A percentile compares a stretch with the other conserved stretches of the same genome.
Evolutionary conservation across 2,113 vertebrate species (phyloP).

Genomic region (Leucopsar rothschildi): DNA sequence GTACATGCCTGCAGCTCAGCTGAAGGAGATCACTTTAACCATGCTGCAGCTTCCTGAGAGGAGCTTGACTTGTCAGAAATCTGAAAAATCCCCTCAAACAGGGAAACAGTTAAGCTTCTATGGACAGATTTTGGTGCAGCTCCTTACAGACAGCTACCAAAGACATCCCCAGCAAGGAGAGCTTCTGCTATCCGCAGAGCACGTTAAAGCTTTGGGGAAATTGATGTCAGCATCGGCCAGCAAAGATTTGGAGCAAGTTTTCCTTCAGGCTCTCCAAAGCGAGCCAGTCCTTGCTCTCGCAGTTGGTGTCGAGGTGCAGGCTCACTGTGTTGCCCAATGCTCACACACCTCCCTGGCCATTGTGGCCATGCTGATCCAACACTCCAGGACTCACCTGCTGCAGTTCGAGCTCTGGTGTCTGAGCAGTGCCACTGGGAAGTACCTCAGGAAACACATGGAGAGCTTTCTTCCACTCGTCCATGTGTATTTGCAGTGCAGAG

Average conservation of each 20-base stretch:
- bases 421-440: slow-evolving; percentile 24
- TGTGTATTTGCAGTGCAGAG: slow-evolving; percentile 72
- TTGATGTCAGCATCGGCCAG: slow-evolving; percentile 77
- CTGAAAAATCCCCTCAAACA: background rate
- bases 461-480: slow-evolving; percentile 76
- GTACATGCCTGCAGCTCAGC: slow-evolving; percentile 71
- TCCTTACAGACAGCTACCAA: slow-evolving; percentile 73
- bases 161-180: slow-evolving; percentile 23
- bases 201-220: slow-evolving; percentile 75
- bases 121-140: slow-evolving; percentile 75
- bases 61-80: slow-evolving; percentile 56
- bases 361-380: slow-evolving; percentile 73
- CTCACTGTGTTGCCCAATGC: slow-evolving; percentile 76
- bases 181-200: slow-evolving; percentile 70
- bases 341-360: slow-evolving; percentile 57
- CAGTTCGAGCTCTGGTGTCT: slow-evolving; percentile 88
- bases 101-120: slow-evolving; percentile 75
- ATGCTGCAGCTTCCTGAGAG: slow-evolving; percentile 80
- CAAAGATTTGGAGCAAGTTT: slow-evolving; percentile 74
- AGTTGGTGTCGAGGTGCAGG: slow-evolving; percentile 71
- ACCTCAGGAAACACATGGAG: slow-evolving; percentile 58
- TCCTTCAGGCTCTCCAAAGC: slow-evolving; percentile 72
- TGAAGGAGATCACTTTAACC: slow-evolving; percentile 77
- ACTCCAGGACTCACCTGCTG: slow-evolving; percentile 81
- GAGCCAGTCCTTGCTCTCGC: slow-evolving; percentile 73